Percentiles rank a stretch among this genome's conserved stretches.
Conservation (phyloP, 2,113 vertebrate genomes). For the Poeciliopsis occidentalis region DNA sequence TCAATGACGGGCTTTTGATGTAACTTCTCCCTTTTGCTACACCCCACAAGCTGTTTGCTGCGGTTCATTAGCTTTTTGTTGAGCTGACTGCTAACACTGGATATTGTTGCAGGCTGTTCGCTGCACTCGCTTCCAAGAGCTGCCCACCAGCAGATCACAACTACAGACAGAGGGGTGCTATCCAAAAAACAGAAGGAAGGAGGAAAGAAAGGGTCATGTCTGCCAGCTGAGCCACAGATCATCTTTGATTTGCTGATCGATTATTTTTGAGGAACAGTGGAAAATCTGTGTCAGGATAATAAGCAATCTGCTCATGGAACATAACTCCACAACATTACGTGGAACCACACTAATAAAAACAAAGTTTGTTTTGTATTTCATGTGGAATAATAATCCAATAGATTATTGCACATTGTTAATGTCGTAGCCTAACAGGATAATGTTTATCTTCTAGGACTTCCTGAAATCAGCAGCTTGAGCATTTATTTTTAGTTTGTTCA, state of each 20-base stretch:
- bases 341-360: not conserved
- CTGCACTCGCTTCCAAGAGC: constrained; percentile 55
- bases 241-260: constrained; percentile 21
- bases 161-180: constrained; percentile 27
- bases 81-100: constrained; percentile 72
- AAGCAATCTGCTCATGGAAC: not conserved
- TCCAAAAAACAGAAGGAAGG: constrained; percentile 7
- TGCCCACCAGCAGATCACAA: constrained; percentile 55
- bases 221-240: constrained; percentile 38
- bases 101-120: constrained; percentile 73
- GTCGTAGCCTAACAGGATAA: not conserved
- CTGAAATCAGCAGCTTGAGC: too few species aligned
- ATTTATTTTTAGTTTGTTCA: too few species aligned
- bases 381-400: not conserved
- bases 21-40: constrained; percentile 61
- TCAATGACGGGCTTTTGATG: constrained; percentile 69
- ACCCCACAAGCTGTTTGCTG: constrained; percentile 77
- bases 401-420: not conserved
- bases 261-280: not conserved
- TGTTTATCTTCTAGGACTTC: not conserved
- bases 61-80: constrained; percentile 76
- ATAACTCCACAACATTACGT: not conserved
- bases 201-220: constrained; percentile 45
- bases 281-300: not conserved
- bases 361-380: not conserved